phyloP scores from a whole-genome alignment of 2,113 vertebrate species.

The Echinops telfairi region DNA sequence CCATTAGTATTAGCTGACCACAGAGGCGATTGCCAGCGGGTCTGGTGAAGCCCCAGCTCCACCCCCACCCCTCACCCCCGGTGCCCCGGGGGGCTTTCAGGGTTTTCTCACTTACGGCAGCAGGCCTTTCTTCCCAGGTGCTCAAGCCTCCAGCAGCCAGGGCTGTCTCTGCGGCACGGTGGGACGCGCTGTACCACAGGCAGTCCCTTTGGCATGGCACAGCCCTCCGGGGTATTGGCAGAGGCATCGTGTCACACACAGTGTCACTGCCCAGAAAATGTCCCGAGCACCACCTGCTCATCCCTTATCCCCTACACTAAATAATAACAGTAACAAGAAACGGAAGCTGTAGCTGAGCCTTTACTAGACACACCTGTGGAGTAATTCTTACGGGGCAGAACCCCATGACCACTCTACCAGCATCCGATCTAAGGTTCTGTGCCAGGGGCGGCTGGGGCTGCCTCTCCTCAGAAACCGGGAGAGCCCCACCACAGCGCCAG shows the following conservation, averaged over 20 bases:
- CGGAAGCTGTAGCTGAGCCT: background rate
- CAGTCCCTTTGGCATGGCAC: too few species aligned
- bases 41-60: background rate
- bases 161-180: too few species aligned
- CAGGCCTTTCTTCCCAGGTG: background rate
- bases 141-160: background rate
- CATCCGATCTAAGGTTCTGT: background rate
- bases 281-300: background rate
- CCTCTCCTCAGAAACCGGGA: background rate
- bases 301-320: background rate
- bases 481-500: background rate
- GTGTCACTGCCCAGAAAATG: background rate
- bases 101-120: too few species aligned
- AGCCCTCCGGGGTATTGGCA: background rate
- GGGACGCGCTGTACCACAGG: too few species aligned
- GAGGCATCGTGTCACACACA: background rate
- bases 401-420: background rate
- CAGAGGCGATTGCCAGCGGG: background rate
- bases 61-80: too few species aligned
- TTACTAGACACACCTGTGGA: background rate
- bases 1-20: background rate
- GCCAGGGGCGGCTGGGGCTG: background rate
- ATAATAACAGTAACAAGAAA: background rate
- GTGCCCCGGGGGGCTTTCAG: too few species aligned
- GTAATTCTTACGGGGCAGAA: background rate